A percentile compares a stretch with the other conserved stretches of the same genome.
Conservation (phyloP, 2,113 vertebrate species). For the Amblyopsis rosae region DNA sequence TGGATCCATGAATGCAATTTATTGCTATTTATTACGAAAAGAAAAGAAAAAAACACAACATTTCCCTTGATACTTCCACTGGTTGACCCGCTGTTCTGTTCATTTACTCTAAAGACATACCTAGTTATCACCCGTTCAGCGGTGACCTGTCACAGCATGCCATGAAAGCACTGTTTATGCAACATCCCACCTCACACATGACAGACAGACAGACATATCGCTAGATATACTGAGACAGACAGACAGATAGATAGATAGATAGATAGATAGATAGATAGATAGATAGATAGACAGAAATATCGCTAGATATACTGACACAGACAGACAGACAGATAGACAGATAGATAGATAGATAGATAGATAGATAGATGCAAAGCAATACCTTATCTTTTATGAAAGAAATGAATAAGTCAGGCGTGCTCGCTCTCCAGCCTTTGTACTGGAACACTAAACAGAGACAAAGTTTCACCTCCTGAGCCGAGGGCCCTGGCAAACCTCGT, state of each 20-base stretch:
- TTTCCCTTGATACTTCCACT: slow-evolving; percentile 42
- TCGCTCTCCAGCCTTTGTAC: neutral
- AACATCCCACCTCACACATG: neutral
- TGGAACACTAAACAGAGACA: slow-evolving; percentile 23
- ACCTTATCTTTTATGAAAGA: neutral
- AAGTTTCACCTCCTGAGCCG: slow-evolving; percentile 11
- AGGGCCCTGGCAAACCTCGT: slow-evolving; percentile 11
- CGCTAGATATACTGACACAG: too few relatives aligned
- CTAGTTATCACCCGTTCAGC: slow-evolving; percentile 28
- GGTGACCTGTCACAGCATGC: slow-evolving; percentile 21
- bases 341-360: neutral
- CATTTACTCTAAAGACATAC: slow-evolving; percentile 43
- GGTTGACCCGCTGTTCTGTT: slow-evolving; percentile 49
- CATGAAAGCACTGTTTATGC: slow-evolving; percentile 1
- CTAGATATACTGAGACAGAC: too few relatives aligned
- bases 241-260: too few relatives aligned
- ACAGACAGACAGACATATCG: neutral
- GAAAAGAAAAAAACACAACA: slow-evolving; percentile 46
- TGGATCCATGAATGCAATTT: slow-evolving; percentile 65
- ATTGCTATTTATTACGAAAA: slow-evolving; percentile 68
- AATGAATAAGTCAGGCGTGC: neutral
- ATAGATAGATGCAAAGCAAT: neutral
- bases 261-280: too few relatives aligned
- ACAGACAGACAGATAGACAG: neutral
- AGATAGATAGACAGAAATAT: too few relatives aligned